Evolutionary conservation across 2,888 invertebrate genomes (phyloP).

Genomic region (Cryptosula pallasiana): DNA sequence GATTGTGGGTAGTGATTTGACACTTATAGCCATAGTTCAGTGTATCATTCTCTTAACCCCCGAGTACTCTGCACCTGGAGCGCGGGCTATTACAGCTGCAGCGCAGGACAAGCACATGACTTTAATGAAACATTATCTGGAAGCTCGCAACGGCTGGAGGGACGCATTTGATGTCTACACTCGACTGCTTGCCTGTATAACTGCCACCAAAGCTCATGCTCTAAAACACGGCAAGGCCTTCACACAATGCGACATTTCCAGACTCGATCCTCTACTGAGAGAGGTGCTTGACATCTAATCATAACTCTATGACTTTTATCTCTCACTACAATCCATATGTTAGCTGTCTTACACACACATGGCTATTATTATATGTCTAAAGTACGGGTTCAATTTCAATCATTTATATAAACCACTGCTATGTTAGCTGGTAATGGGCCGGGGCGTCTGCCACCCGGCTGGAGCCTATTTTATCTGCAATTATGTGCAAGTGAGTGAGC

Average conservation of each 20-base stretch:
- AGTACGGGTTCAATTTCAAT: too few relatives aligned
- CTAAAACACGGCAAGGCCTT: conserved; percentile 14
- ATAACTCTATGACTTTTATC: too few relatives aligned
- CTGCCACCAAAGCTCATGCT: background rate
- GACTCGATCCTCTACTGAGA: conserved; percentile 4
- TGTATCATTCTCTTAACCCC: conserved; percentile 87
- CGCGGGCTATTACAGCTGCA: conserved; percentile 58
- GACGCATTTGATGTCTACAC: conserved; percentile 39
- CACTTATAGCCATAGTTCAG: conserved; percentile 81
- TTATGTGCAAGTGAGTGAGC: too few relatives aligned
- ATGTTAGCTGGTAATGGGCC: too few relatives aligned
- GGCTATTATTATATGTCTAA: too few relatives aligned
- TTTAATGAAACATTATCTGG: conserved; percentile 50
- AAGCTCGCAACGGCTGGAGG: conserved; percentile 41
- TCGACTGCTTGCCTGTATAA: conserved; percentile 57
- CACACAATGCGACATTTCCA: background rate
- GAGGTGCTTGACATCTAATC: conserved; percentile 17
- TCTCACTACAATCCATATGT: too few relatives aligned
- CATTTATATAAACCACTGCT: too few relatives aligned
- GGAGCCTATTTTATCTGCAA: too few relatives aligned
- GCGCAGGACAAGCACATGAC: conserved; percentile 56
- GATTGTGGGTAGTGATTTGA: conserved; percentile 70
- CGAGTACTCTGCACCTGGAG: conserved; percentile 46
- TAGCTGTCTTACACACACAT: too few relatives aligned
- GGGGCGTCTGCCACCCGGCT: too few relatives aligned